Evolutionary conservation across 1,140 invertebrate genomes (phyloP).

Genomic region (Chelonus insularis): DNA sequence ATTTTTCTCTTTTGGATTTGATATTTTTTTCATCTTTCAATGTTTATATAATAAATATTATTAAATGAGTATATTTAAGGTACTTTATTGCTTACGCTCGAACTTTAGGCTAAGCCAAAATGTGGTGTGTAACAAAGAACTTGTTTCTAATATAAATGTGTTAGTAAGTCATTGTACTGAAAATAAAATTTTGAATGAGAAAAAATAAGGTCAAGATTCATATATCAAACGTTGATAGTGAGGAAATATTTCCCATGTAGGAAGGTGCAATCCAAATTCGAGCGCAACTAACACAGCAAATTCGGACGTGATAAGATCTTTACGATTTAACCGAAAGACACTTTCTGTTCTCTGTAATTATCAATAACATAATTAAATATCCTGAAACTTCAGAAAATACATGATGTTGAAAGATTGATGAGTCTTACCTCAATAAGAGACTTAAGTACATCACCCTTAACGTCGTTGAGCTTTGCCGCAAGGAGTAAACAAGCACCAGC

Average conservation of each 20-base stretch:
- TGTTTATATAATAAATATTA: neutral
- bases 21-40: neutral
- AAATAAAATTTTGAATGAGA: slow-evolving; percentile 25
- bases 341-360: slow-evolving; percentile 81
- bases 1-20: neutral
- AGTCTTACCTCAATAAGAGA: slow-evolving; percentile 78
- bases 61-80: slow-evolving; percentile 8
- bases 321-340: slow-evolving; percentile 86
- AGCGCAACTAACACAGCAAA: slow-evolving; percentile 93
- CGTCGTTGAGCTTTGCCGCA: slow-evolving; percentile 95
- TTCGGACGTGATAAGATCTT: slow-evolving; percentile 88
- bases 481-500: slow-evolving; percentile 92
- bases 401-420: no score
- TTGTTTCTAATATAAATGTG: slow-evolving; percentile 6
- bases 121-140: neutral
- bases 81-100: slow-evolving; percentile 18
- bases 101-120: slow-evolving; percentile 5
- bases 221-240: slow-evolving; percentile 92
- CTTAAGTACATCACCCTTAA: slow-evolving; percentile 86
- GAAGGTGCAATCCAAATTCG: slow-evolving; percentile 91
- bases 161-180: slow-evolving; percentile 12
- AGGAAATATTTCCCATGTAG: slow-evolving; percentile 88
- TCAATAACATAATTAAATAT: slow-evolving; percentile 3
- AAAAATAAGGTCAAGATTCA: slow-evolving; percentile 71
- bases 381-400: no score